Percentiles rank a stretch among this genome's conserved stretches.
Conservation (phyloP, 1,140 invertebrate species). For the Triops longicaudatus region DNA sequence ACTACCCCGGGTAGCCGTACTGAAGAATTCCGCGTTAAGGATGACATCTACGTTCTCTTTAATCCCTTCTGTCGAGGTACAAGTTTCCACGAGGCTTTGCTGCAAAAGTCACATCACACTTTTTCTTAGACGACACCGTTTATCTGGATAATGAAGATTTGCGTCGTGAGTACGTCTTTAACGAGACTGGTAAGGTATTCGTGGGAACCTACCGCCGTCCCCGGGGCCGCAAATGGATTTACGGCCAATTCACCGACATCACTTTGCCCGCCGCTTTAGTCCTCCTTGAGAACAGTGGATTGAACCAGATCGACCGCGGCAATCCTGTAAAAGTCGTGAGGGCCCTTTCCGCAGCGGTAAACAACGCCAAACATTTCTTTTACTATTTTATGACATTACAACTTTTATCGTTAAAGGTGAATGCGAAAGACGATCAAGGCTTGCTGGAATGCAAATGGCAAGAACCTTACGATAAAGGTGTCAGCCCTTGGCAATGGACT, state of each 20-base stretch:
- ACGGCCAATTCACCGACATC: slow-evolving; percentile 40
- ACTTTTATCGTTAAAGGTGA: slow-evolving; percentile 35
- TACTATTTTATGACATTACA: neutral
- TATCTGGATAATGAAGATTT: slow-evolving; percentile 39
- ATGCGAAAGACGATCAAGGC: slow-evolving; percentile 40
- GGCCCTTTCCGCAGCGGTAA: slow-evolving; percentile 38
- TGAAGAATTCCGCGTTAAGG: slow-evolving; percentile 33
- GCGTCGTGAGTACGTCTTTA: slow-evolving; percentile 42
- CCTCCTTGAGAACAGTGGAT: slow-evolving; percentile 31
- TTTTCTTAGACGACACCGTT: slow-evolving; percentile 40
- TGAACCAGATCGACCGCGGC: slow-evolving; percentile 36
- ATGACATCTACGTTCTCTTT: slow-evolving; percentile 45
- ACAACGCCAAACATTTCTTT: neutral
- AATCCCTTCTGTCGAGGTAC: slow-evolving; percentile 45
- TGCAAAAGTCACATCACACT: neutral
- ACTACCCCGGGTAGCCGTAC: slow-evolving; percentile 31
- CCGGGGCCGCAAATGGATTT: slow-evolving; percentile 41
- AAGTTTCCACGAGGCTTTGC: neutral
- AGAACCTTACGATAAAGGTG: slow-evolving; percentile 40
- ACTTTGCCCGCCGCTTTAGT: slow-evolving; percentile 36
- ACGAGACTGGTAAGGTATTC: slow-evolving; percentile 44
- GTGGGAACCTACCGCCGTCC: slow-evolving; percentile 37
- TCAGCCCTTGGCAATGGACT: slow-evolving; percentile 36
- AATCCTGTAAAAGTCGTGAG: slow-evolving; percentile 40
- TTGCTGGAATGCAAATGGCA: slow-evolving; percentile 43